Evolutionary conservation across 1,140 invertebrate genomes (phyloP), one percentile per base, ranked within the genome.

Genomic region (Dufourea novaeangliae): DNA sequence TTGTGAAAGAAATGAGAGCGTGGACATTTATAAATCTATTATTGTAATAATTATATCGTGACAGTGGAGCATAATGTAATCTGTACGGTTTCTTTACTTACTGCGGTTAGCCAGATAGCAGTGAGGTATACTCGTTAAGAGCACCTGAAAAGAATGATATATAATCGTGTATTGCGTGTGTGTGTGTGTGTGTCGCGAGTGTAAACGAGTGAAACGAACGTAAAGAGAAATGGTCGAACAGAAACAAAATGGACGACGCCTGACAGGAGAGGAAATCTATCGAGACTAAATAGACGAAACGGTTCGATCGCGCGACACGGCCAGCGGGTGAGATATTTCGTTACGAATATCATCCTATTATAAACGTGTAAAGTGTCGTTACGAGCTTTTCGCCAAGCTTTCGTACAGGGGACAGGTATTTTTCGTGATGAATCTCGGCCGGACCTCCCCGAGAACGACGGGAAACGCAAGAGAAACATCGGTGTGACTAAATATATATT

Each of bases 321-420:
- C n/a, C n/a, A n/a, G n/a, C n/a, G n/a, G n/a, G n/a, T n/a, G n/a
- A 34, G 69, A 44, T 66, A 44, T 73, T 82, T 82, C 80, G 69
- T 82, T 73, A 52, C 50, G 52, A n/a, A 62, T 78, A 68, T 83
- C 79, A 78, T 78, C 44, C 68, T 83, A 83, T n/a, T 83, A 83
- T 81, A 82, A 72, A 83, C 77, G 71, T 83, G 82, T 78, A 78
- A 83, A 75, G 72, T 83, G 71, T 82, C 81, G 78, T 52, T n/a
- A 50, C 20, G 76, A 84, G 82, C 80, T 83, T 84, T 79, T 79
- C 59, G 82, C 82, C 80, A 83, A 83, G 80, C 82, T 83, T 81
- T 76, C 75, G 32, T 46, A 61, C 52, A 41, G 70, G 37, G 67
- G 63, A 46, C 56, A 32, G n/a, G n/a, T n/a, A n/a, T n/a, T n/a